Evolutionary conservation across 1,140 invertebrate species (phyloP).

Genomic region (Proctacanthus coquilletti): DNA sequence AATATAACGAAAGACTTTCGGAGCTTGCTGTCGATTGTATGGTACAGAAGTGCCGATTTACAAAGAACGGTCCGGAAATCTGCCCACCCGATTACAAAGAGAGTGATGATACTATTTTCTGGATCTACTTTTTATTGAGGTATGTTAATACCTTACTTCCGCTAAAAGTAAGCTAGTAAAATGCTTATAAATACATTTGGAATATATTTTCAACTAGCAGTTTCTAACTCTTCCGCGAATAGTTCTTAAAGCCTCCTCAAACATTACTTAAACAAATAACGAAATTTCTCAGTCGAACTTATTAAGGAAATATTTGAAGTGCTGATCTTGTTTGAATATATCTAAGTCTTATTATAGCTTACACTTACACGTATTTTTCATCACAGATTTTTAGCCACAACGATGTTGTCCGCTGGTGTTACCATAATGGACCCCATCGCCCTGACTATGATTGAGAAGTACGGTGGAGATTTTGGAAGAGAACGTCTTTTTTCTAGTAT

Average conservation of each 20-base stretch:
- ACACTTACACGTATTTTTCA: background rate
- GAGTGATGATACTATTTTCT: conserved; percentile 56
- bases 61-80: conserved; percentile 47
- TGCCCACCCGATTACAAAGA: conserved; percentile 59
- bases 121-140: conserved; percentile 55
- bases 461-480: conserved; percentile 62
- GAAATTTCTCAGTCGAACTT: no score
- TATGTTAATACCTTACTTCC: no score
- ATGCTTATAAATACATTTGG: no score
- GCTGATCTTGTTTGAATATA: background rate
- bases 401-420: conserved; percentile 57
- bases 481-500: conserved; percentile 63
- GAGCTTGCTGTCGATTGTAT: conserved; percentile 44
- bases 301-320: no score
- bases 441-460: conserved; percentile 61
- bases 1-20: conserved; percentile 35
- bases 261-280: no score
- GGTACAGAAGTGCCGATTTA: conserved; percentile 47
- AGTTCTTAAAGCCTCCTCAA: no score
- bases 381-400: conserved; percentile 49
- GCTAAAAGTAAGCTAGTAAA: no score
- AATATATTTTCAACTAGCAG: no score
- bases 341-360: conserved; percentile 1
- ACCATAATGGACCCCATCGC: conserved; percentile 72
- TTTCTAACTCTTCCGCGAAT: no score